Percentiles rank a stretch among this genome's conserved stretches.
Evolutionary conservation across 30 jellyfish, hydroid and myxozoan genomes (phyloP).

Genomic region (Cassiopea xamachana): DNA sequence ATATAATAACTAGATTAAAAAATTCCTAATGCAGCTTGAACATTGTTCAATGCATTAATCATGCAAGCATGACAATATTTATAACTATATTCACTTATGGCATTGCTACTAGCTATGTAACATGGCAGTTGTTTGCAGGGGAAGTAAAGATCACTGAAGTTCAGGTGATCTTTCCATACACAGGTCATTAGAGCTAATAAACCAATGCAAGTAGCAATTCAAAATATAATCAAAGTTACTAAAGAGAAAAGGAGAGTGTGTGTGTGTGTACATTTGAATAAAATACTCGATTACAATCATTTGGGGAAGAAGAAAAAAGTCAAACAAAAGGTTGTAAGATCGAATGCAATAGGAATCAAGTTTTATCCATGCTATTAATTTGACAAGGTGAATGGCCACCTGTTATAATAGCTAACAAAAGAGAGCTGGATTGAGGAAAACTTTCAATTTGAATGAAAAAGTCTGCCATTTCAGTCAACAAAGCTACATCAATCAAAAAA

Average conservation of each 20-base stretch:
- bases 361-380: background rate
- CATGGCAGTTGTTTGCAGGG: background rate
- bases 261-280: too few species aligned
- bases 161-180: slow-evolving; percentile 19
- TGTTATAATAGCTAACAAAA: slow-evolving; percentile 45
- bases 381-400: slow-evolving; percentile 61
- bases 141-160: slow-evolving; percentile 26
- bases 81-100: background rate
- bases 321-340: background rate
- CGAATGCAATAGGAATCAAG: background rate
- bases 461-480: background rate
- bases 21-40: background rate
- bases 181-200: slow-evolving; percentile 3
- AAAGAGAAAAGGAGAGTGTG: too few species aligned
- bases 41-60: background rate
- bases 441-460: slow-evolving; percentile 22
- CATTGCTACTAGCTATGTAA: background rate
- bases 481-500: background rate
- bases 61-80: background rate
- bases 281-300: too few species aligned
- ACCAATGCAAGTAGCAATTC: background rate
- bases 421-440: slow-evolving; percentile 17
- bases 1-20: too few species aligned
- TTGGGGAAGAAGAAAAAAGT: background rate
- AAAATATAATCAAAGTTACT: background rate